Base-by-base conservation (phyloP, 2,888 invertebrate genomes). In the Nezara viridula region DNA sequence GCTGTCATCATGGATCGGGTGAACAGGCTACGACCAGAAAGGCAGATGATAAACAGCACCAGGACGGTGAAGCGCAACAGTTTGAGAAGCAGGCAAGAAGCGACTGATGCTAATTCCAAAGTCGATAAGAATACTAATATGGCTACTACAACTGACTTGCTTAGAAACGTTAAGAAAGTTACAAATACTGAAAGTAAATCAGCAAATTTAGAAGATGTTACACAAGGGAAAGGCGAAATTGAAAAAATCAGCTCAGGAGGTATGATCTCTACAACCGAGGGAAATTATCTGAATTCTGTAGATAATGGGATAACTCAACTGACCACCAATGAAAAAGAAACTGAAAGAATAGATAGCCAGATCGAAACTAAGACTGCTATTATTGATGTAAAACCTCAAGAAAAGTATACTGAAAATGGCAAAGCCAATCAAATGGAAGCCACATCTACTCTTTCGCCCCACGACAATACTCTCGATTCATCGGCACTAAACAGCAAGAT, bases 1-100 rank as follows among this genome's bases (percentile, higher is more conserved):
- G 81, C 81, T 12, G n/a, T 81, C n/a, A 81, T 47, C 24, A 40
- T 81, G 44, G 81, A 81, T 6, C 40, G 81, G n/a, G 81, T 81
- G 21, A 81, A 81, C 32, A 81, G 81, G 81, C 16, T 81, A 16
- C 81, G 81, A 3, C 81, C 89, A 14, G 90, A 85, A 0, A 90
- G 89, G 60, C 66, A 86, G 10, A 85, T 88, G 55, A 27, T 90
- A 3, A 89, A 85, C 49, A 90, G 89, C 85, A 89, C 50, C 9
- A 88, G 86, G 32, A 88, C 90, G 21, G 88, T 89, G 55, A 90
- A 81, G 81, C 81, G 81, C 44, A 81, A 81, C 81, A 81, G 44
- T 81, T 44, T 44, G 44, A 24, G 81, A n/a, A 81, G 4, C 81
- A 81, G 44, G 37, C 40, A 6, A 44, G 44, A n/a, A 44, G 1